phyloP scores from a whole-genome alignment of 1,140 invertebrate genomes.

The Drosophila sturtevanti region DNA sequence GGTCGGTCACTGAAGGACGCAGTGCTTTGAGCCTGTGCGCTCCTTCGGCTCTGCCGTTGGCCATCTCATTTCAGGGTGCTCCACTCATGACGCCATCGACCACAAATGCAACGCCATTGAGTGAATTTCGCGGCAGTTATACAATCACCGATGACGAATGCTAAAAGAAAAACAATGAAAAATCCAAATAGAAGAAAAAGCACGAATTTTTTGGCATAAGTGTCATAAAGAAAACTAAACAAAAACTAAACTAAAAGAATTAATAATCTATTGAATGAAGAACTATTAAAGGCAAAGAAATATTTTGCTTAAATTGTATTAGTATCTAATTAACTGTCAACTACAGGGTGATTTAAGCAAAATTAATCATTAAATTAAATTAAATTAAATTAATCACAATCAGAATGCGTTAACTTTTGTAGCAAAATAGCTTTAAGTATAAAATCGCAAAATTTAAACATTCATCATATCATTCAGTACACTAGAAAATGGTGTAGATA shows the following conservation, averaged over 20 bases:
- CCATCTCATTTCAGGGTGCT: slow-evolving; percentile 86
- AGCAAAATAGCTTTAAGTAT: slow-evolving; percentile 19
- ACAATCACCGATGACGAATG: slow-evolving; percentile 80
- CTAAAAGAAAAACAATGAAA: slow-evolving; percentile 27
- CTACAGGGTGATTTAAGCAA: slow-evolving; percentile 50
- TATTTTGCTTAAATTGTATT: slow-evolving; percentile 19
- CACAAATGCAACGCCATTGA: slow-evolving; percentile 73
- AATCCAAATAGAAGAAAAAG: not conserved
- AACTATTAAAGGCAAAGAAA: not conserved
- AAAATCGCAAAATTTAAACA: slow-evolving; percentile 15
- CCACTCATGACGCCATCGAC: slow-evolving; percentile 84
- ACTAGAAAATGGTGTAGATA: not conserved
- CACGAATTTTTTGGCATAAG: slow-evolving; percentile 56
- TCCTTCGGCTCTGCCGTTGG: slow-evolving; percentile 85
- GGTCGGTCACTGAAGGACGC: slow-evolving; percentile 86
- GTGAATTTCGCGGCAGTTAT: slow-evolving; percentile 78
- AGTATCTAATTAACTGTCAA: slow-evolving; percentile 35
- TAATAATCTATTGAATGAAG: slow-evolving; percentile 8
- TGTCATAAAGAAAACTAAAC: slow-evolving; percentile 9
- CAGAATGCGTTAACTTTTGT: slow-evolving; percentile 23
- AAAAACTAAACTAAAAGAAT: not conserved
- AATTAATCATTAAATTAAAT: slow-evolving; percentile 28
- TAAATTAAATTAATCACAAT: slow-evolving; percentile 39
- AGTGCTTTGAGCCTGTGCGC: slow-evolving; percentile 85
- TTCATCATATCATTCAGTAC: slow-evolving; percentile 36